Evolutionary conservation across 2,113 vertebrate species (phyloP), one percentile per base, ranked within the genome.

Genomic region (Silurus asotus): DNA sequence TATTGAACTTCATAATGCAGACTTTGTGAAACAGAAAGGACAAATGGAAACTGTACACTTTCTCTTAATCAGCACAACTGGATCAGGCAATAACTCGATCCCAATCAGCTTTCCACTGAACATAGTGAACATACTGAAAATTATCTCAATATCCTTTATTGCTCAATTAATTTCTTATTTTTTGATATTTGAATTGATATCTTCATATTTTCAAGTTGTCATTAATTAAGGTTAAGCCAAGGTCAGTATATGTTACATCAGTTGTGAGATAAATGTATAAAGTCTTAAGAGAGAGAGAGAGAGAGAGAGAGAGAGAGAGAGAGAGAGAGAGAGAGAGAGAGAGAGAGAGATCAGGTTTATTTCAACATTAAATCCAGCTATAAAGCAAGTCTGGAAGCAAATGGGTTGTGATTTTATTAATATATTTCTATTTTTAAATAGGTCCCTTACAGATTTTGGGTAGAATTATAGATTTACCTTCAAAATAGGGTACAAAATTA

Each of bases 1-100:
- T 48, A 37, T 7, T 74, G 28, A 74, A 51, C 56, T 17, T 5
- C 69, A 56, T 74, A 76, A 69, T 9, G 23, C 11, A 28, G 17
- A 17, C 48, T 75, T n/a, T 28, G 37, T 70, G 25, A 65, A 84
- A 83, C 77, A 72, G 37, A 79, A 49, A 82, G 65, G 82, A 85
- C 82, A 78, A 75, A 70, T 17, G 61, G 87, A 86, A 79, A 90
- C 67, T 53, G 28, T 53, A 89, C 23, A 75, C 81, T 8, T 62
- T 64, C 77, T 56, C 69, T 61, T 74, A 59, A 67, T 89, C 80
- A 89, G 83, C 85, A 88, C 79, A 89, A 76, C n/a, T 8, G 10
- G 56, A 84, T 61, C 51, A 4, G 55, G 56, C 19, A 48, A 61
- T 48, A 37, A 7, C 28, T 58, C n/a, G 4, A 56, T 20, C 65